Evolutionary conservation across 2,888 invertebrate species (phyloP), one percentile per base, ranked within the genome.

Genomic region (Drosophila setosimentum): DNA sequence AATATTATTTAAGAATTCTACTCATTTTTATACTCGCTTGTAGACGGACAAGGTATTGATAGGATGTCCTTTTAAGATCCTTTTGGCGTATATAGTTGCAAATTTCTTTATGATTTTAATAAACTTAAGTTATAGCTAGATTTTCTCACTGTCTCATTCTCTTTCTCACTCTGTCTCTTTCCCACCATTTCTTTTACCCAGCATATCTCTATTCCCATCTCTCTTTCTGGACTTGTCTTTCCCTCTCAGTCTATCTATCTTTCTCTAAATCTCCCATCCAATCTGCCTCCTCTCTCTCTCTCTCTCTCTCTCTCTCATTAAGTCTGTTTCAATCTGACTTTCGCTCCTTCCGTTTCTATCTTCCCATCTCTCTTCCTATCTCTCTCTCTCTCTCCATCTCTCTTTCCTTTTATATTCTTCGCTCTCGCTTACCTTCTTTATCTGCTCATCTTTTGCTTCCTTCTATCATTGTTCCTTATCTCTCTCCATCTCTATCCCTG

Each of bases 161-260:
- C 37, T n/a, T 6, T 6, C 16, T 16, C 16, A 35, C 6, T 35
- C 35, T 16, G 35, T 8, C n/a, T 18, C 2, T 4, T 40, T 40
- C 0, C 0, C n/a, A 10, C 2, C n/a, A n/a, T 40, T 10, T n/a
- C n/a, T n/a, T n/a, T 10, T 4, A 4, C 0, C 10, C 0, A 40
- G 10, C 10, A 40, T n/a, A 4, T 16, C 37, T n/a, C 40, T 13
- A 7, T 18, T 11, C n/a, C 8, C 8, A 37, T 40, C n/a, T 40
- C 10, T 40, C 37, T 37, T 37, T 37, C 18, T 37, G 2, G 37
- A n/a, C 3, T 8, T 37, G n/a, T 2, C 40, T 40, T n/a, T n/a
- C 1, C 4, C 40, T 5, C 11, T n/a, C 3, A 8, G 37, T 37
- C 35, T 11, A 32, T 32, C 5, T 33, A 5, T 5, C 13, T 37